Evolutionary conservation across 2,888 invertebrate genomes (phyloP).

Genomic region (Aphrophora alni): DNA sequence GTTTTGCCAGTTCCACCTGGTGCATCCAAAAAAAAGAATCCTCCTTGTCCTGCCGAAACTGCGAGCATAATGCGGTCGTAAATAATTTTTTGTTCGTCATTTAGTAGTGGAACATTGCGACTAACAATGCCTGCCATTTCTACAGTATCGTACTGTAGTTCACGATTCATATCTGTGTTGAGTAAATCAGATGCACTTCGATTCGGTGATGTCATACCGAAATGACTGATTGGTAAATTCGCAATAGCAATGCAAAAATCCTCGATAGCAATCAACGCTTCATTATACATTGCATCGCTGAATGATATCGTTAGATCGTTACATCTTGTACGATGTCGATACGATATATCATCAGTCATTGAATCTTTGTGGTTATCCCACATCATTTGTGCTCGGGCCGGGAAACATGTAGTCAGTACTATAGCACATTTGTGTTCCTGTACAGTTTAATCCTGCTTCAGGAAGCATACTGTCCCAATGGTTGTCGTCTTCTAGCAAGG

Average conservation of each 20-base stretch:
- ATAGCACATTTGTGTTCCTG: slow-evolving; percentile 45
- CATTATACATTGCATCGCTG: too few species aligned
- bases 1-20: slow-evolving; percentile 57
- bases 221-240: too few species aligned
- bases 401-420: slow-evolving; percentile 47
- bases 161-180: not conserved
- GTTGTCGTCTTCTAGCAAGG: slow-evolving; percentile 52
- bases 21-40: slow-evolving; percentile 53
- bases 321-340: not conserved
- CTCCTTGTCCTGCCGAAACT: not conserved
- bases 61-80: slow-evolving; percentile 35
- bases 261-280: too few species aligned
- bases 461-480: slow-evolving; percentile 50
- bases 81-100: slow-evolving; percentile 22
- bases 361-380: slow-evolving; percentile 50
- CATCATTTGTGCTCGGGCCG: slow-evolving; percentile 47
- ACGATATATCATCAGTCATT: slow-evolving; percentile 34
- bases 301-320: slow-evolving; percentile 19
- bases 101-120: slow-evolving; percentile 44
- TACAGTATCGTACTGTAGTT: slow-evolving; percentile 46
- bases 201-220: too few species aligned
- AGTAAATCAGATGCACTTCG: too few species aligned
- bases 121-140: slow-evolving; percentile 44
- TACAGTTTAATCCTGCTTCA: slow-evolving; percentile 44
- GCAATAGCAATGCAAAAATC: too few species aligned